These are phyloP conservation scores for Ispidina picta DNA, from an alignment of 2,797 vertebrate species.

Conservation along the genomic window DNA sequence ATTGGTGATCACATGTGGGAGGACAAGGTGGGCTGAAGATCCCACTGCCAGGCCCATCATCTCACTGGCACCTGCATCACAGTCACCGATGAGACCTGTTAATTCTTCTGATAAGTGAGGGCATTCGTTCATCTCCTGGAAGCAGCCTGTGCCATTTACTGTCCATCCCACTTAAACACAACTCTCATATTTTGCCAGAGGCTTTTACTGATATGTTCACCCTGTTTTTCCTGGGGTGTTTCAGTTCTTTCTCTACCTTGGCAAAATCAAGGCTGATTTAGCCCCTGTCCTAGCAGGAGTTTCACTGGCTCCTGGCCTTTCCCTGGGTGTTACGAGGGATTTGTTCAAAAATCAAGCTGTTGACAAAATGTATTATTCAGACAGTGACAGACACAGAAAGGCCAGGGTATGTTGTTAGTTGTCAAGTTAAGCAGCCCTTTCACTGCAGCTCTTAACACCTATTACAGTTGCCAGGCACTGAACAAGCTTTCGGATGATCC, in stretches of 20 bases:
- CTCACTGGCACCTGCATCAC: background rate
- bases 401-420: background rate
- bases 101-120: rapidly evolving
- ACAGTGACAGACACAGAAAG: constrained; percentile 4
- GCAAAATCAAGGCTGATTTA: background rate
- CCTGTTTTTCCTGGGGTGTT: background rate
- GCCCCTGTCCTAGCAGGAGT: background rate
- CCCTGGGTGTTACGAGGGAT: background rate
- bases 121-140: background rate
- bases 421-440: constrained; percentile 23
- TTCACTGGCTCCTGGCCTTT: background rate
- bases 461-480: constrained; percentile 16
- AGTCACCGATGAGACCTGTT: background rate
- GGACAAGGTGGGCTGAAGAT: background rate
- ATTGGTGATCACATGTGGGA: rapidly evolving
- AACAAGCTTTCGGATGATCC: background rate
- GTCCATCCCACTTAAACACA: background rate
- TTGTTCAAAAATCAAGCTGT: rapidly evolving
- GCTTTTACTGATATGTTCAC: background rate
- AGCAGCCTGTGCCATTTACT: background rate
- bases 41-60: background rate
- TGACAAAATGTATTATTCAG: constrained; percentile 2
- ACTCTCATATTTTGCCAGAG: rapidly evolving
- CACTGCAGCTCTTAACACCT: constrained; percentile 1
- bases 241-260: background rate